Evolutionary conservation across 2,888 invertebrate genomes (phyloP), one percentile per base, ranked within the genome.

Genomic region (Lottia gigantea): DNA sequence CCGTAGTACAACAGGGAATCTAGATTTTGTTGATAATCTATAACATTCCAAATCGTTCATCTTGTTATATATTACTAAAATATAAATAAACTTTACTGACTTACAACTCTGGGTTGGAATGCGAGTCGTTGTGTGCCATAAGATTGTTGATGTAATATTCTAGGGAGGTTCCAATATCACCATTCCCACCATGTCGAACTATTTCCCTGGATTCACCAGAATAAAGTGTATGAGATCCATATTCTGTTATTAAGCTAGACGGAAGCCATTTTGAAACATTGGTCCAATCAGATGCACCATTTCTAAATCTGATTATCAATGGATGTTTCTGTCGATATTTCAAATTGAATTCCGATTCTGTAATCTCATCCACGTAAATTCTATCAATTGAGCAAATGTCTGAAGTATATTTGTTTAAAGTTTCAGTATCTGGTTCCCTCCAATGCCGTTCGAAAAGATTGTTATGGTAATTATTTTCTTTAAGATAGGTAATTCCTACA

Each of bases 201-300:
- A 86, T 84, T 68, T 86, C 86, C 45, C 80, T 70, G 6, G 84
- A 81, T 66, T 79, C 81, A 4, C 86, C 86, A 15, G 81, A 78
- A 49, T 74, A 63, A 2, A 85, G 75, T 15, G 72, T 70, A 83
- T 82, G 82, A 31, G 82, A 68, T 15, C 84, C 83, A 71, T 86
- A 85, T 40, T 80, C 76, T 47, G 64, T 69, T 62, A 77, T 81
- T 46, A 83, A 71, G 61, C 72, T 76, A 11, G 71, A 46, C 23
- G 81, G 64, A 4, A 82, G 79, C 85, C 85, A 86, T 62, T 74
- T 73, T 2, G 62, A 65, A 1, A 82, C 78, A n/a, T 78, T 72
- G 7, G 83, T 84, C 86, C 86, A 86, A 47, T 79, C 83, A 19
- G 68, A 63, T 14, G 84, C 83, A 16, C 84, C 85, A 69, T 81